These are phyloP conservation scores for Drosophila subpulchrella DNA, from an alignment of 1,140 invertebrate species.

Conservation along the genomic window DNA sequence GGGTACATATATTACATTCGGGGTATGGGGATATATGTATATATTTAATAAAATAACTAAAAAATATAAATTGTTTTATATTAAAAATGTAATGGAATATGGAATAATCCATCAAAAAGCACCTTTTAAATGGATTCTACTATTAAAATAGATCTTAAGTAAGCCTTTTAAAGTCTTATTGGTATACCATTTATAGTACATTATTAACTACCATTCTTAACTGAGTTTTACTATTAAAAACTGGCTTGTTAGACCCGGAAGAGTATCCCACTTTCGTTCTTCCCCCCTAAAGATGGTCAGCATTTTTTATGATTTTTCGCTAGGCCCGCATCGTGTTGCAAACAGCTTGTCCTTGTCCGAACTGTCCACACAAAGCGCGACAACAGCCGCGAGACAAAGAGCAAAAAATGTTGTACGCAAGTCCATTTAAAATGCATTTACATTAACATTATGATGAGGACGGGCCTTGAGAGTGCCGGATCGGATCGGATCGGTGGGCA, in stretches of 20 bases:
- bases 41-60: neutral
- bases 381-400: conserved; percentile 58
- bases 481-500: conserved; percentile 1
- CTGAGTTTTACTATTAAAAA: no score
- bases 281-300: neutral
- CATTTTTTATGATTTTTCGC: conserved; percentile 66
- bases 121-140: no score
- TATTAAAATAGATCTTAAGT: no score
- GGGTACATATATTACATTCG: neutral
- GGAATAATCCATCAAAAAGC: no score
- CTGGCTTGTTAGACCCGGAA: neutral
- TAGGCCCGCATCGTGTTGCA: conserved; percentile 78
- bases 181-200: no score
- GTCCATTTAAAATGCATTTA: conserved; percentile 84
- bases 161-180: no score
- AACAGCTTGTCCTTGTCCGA: conserved; percentile 76
- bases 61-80: no score
- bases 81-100: no score
- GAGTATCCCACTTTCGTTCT: conserved; percentile 14
- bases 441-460: conserved; percentile 84
- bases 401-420: conserved; percentile 81
- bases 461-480: conserved; percentile 47
- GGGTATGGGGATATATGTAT: neutral
- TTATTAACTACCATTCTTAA: no score
- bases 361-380: conserved; percentile 80